Evolutionary conservation across 37 sponge, comb jelly and placozoan genomes (phyloP), one percentile per base, ranked within the genome.

Genomic region (Beroe ovata): DNA sequence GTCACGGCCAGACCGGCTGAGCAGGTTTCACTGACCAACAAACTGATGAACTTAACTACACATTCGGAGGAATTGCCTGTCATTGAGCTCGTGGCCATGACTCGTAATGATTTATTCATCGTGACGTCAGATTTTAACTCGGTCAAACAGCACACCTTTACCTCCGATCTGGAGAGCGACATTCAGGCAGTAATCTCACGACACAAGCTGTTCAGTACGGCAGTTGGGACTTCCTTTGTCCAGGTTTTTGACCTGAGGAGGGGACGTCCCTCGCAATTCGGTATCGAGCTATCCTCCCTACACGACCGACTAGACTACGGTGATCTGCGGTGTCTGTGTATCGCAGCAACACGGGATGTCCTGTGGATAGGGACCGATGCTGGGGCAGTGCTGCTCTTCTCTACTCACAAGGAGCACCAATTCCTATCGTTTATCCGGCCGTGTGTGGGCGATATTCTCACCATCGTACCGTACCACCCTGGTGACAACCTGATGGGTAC

Each of bases 241-340:
- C 54, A 77, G 22, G 38, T 77, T 42, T 77, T 77, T 42, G 38
- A 77, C 21, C 54, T 77, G 38, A 77, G 41, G 84, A 77, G 38
- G 38, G 42, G 38, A 23, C 4, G 28, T 32, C 32, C 69, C 8
- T 32, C 35, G 1, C 29, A 33, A 18, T 30, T 18, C 35, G 69
- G 69, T 18, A 66, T 66, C 29, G 69, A 66, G 8, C 19, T 66
- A 1, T 3, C 18, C 25, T 34, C 32, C 16, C 20, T 39, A 19
- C 54, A 42, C 26, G 47, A 8, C 39, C 0, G 28, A 4, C 28
- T 42, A 40, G 84, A 39, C 22, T 77, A 54, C 25, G 41, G 54
- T 21, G 84, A 16, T 0, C 3, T 77, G 47, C 19, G 41, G 22
- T 66, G 69, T 32, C 25, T 30, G 8, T 66, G 69, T 66, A 25